These are phyloP conservation scores for Actias luna DNA, from an alignment of 2,888 invertebrate species.

Conservation along the genomic window DNA sequence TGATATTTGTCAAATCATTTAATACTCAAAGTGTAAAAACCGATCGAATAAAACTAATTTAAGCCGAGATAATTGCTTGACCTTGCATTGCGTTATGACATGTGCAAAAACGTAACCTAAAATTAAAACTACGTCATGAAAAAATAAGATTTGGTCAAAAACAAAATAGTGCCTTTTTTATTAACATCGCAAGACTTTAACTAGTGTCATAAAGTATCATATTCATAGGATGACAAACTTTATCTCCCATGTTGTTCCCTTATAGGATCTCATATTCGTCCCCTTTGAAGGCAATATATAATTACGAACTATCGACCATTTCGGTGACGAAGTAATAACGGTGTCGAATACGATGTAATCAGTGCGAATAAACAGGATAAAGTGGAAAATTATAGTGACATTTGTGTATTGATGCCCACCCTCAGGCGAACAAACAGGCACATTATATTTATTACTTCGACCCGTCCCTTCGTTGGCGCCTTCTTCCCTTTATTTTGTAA, in stretches of 20 bases:
- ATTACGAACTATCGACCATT: not conserved
- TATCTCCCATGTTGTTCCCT: not conserved
- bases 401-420: not conserved
- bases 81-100: no score
- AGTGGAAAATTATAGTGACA: conserved; percentile 1
- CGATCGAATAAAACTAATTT: no score
- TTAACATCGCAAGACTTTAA: not conserved
- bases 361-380: conserved; percentile 4
- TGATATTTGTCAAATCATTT: no score
- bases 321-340: not conserved
- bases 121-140: no score
- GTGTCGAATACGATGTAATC: conserved; percentile 1
- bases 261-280: not conserved
- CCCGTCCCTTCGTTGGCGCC: not conserved
- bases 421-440: conserved; percentile 36
- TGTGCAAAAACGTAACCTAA: no score
- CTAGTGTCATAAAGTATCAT: not conserved
- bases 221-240: not conserved
- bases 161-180: not conserved
- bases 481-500: not conserved
- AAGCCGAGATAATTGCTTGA: no score
- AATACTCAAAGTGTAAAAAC: no score
- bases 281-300: not conserved
- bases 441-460: conserved; percentile 41
- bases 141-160: no score